Evolutionary conservation across 1,140 invertebrate species (phyloP).

Genomic region (Venustaconcha ellipsiformis): DNA sequence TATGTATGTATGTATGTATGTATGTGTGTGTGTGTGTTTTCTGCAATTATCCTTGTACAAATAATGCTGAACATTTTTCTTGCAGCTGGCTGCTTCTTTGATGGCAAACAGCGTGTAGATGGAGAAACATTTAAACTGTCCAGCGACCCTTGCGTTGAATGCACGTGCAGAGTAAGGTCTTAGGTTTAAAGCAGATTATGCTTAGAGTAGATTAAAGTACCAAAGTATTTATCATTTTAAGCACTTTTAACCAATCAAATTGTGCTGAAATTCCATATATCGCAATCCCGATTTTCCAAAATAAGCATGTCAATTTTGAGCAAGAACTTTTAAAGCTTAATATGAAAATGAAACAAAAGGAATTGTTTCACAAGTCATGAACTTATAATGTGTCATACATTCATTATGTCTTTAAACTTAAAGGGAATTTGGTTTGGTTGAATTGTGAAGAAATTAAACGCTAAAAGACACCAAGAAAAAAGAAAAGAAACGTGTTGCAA

Average conservation of each 20-base stretch:
- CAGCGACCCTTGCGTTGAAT: slow-evolving; percentile 59
- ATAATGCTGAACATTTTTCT: not conserved
- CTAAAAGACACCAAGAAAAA: too few species aligned
- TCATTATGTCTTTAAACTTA: not conserved
- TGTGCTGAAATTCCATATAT: not conserved
- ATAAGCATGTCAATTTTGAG: not conserved
- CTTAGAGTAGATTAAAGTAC: too few species aligned
- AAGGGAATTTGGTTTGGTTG: too few species aligned
- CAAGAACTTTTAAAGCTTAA: not conserved
- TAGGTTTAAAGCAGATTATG: slow-evolving; percentile 1
- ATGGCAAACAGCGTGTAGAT: slow-evolving; percentile 50
- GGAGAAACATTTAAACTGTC: slow-evolving; percentile 52
- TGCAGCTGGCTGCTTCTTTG: slow-evolving; percentile 55
- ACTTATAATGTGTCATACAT: not conserved
- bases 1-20: too few species aligned
- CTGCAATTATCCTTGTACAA: too few species aligned
- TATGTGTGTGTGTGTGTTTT: too few species aligned
- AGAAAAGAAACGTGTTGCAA: too few species aligned
- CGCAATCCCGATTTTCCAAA: not conserved
- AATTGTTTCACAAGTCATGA: not conserved
- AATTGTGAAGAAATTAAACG: too few species aligned
- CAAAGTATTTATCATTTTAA: not conserved
- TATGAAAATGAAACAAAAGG: not conserved
- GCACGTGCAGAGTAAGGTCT: slow-evolving; percentile 55
- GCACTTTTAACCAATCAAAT: not conserved